phyloP scores from a whole-genome alignment of 2,888 invertebrate genomes.

The Eupithecia dodoneata region DNA sequence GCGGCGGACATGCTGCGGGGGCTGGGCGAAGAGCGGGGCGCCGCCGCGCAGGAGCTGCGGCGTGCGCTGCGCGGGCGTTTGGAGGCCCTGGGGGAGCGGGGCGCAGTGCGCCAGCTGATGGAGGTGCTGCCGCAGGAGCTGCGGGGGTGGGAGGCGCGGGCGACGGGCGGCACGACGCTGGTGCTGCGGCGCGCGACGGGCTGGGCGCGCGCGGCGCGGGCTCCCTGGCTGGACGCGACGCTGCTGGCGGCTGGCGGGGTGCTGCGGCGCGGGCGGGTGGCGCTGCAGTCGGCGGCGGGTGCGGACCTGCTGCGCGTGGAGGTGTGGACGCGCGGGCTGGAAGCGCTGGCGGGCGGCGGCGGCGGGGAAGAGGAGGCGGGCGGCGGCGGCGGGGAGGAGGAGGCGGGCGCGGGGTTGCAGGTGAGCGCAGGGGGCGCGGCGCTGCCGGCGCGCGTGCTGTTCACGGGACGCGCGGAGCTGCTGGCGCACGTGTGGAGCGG shows the following conservation, averaged over 20 bases:
- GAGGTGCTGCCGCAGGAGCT: slow-evolving; percentile 46
- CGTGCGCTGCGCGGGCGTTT: slow-evolving; percentile 65
- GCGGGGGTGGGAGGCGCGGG: slow-evolving; percentile 54
- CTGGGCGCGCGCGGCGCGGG: slow-evolving; percentile 52
- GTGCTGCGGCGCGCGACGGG: slow-evolving; percentile 59
- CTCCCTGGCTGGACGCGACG: slow-evolving; percentile 58
- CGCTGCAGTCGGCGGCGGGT: slow-evolving; percentile 47
- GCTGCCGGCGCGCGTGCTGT: slow-evolving; percentile 52
- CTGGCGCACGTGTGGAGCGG: slow-evolving; percentile 67
- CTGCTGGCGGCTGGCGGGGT: slow-evolving; percentile 63
- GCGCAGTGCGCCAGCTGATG: slow-evolving; percentile 5
- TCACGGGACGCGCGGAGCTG: slow-evolving; percentile 64
- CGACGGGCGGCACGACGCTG: slow-evolving; percentile 53
- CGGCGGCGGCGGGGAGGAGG: slow-evolving; percentile 43
- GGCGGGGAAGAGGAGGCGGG: slow-evolving; percentile 40
- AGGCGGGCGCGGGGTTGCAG: slow-evolving; percentile 56
- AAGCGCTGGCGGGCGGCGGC: slow-evolving; percentile 48
- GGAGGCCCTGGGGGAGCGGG: slow-evolving; percentile 45
- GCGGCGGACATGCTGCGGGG: slow-evolving; percentile 44
- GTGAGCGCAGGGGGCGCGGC: slow-evolving; percentile 60
- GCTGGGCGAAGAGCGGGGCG: slow-evolving; percentile 44
- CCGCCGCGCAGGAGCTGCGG: slow-evolving; percentile 59
- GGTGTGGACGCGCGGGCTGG: slow-evolving; percentile 62
- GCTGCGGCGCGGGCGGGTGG: slow-evolving; percentile 63
- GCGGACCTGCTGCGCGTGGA: slow-evolving; percentile 47